Conservation (phyloP, 2,888 invertebrate genomes). For the Cheilosia variabilis region DNA sequence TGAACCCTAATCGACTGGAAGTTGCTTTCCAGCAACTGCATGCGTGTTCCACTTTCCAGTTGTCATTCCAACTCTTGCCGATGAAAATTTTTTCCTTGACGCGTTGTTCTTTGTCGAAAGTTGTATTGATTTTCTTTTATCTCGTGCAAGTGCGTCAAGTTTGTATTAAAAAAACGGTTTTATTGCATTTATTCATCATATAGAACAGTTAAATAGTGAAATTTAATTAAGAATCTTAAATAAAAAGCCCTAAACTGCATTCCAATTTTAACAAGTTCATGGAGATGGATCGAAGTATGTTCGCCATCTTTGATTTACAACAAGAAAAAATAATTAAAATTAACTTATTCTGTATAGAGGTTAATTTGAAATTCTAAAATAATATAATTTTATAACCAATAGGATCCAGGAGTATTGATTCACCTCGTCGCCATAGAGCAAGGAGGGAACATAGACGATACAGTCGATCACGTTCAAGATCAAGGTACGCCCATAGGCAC, state of each 20-base stretch:
- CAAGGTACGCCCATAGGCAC: constrained; percentile 74
- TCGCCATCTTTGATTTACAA: constrained; percentile 66
- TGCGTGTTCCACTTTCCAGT: constrained; percentile 15
- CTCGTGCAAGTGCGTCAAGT: neutral
- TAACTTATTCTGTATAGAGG: neutral
- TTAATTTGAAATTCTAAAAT: neutral
- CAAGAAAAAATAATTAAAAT: constrained; percentile 10
- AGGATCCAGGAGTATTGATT: constrained; percentile 77
- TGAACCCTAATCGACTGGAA: neutral
- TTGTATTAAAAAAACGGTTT: neutral
- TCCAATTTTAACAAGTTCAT: constrained; percentile 61
- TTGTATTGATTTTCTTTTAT: constrained; percentile 52
- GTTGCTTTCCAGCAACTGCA: neutral
- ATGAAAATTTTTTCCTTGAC: constrained; percentile 25
- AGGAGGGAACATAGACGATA: constrained; percentile 80
- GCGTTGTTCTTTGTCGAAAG: constrained; percentile 31
- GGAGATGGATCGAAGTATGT: constrained; percentile 72
- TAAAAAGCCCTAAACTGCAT: constrained; percentile 56
- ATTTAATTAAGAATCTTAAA: neutral
- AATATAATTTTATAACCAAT: neutral
- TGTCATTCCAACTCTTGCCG: constrained; percentile 36
- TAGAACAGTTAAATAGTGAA: neutral
- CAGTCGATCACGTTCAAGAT: constrained; percentile 82
- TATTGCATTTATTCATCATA: constrained; percentile 1
- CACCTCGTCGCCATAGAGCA: constrained; percentile 76